Evolutionary conservation across 2,797 vertebrate genomes (phyloP).

Genomic region (Percopsis omiscomaycus): DNA sequence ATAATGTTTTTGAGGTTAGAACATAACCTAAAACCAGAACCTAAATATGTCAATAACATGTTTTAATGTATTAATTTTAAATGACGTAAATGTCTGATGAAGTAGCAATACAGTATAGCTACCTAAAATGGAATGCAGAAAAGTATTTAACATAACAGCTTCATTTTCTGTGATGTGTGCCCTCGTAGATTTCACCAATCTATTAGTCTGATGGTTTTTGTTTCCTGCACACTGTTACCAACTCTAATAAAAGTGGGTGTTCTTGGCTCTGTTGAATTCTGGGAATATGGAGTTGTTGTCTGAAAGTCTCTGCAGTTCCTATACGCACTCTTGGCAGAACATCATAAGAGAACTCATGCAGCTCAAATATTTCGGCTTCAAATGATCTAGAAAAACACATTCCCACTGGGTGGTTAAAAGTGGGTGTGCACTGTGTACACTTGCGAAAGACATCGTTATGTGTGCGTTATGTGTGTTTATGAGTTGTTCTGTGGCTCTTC

Average conservation of each 20-base stretch:
- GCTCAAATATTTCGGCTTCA: conserved; percentile 80
- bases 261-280: conserved; percentile 75
- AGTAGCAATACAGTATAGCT: too few species aligned
- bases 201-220: conserved; percentile 36
- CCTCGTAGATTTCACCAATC: conserved; percentile 26
- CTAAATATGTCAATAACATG: too few species aligned
- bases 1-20: neutral
- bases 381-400: conserved; percentile 77
- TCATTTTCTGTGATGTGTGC: conserved; percentile 9
- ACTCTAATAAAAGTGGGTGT: conserved; percentile 67
- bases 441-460: conserved; percentile 39
- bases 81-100: neutral
- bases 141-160: neutral
- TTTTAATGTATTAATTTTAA: too few species aligned
- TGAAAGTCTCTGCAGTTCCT: conserved; percentile 74
- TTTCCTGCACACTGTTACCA: conserved; percentile 59
- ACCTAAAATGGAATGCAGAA: neutral
- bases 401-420: conserved; percentile 68
- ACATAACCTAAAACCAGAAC: too few species aligned
- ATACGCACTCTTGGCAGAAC: conserved; percentile 70
- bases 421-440: conserved; percentile 58
- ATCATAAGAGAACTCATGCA: conserved; percentile 76
- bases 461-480: conserved; percentile 32
- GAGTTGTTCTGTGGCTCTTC: conserved; percentile 47
- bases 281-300: conserved; percentile 77